phyloP scores from a whole-genome alignment of 92 coral and sea anemone species.

The Bergia puertoricense region DNA sequence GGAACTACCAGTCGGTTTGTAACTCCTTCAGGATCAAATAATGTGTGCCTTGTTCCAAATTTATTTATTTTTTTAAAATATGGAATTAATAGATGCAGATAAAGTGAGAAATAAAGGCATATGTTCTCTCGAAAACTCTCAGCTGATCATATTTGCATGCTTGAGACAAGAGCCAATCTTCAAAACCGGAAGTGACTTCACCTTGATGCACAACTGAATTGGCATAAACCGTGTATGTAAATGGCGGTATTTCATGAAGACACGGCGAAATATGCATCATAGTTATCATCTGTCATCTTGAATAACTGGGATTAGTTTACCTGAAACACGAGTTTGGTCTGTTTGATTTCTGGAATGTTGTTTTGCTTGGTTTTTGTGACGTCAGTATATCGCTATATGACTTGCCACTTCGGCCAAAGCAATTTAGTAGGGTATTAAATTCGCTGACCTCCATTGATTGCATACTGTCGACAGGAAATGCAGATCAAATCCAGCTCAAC shows the following conservation, averaged over 20 bases:
- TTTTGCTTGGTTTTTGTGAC: background rate
- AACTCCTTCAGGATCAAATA: background rate
- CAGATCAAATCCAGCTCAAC: background rate
- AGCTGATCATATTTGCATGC: background rate
- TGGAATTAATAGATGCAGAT: background rate
- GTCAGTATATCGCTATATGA: background rate
- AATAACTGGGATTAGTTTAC: background rate
- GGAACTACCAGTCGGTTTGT: background rate
- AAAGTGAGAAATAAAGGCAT: background rate
- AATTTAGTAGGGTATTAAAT: no score
- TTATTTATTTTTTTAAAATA: background rate
- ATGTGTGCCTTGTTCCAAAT: background rate
- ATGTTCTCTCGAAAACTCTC: background rate
- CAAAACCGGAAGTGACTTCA: constrained; percentile 35
- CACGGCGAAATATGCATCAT: background rate
- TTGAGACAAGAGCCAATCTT: constrained; percentile 6
- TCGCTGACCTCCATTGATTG: background rate
- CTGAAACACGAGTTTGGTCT: background rate
- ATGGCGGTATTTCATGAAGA: background rate
- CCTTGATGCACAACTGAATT: background rate
- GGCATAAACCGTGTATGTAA: no score
- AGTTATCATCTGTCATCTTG: background rate
- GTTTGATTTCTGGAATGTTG: no score
- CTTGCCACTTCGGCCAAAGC: background rate
- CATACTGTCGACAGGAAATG: background rate